A percentile compares a stretch with the other conserved stretches of the same genome.
Conservation (phyloP, 1,140 invertebrate species). For the Drosophila jambulina region DNA sequence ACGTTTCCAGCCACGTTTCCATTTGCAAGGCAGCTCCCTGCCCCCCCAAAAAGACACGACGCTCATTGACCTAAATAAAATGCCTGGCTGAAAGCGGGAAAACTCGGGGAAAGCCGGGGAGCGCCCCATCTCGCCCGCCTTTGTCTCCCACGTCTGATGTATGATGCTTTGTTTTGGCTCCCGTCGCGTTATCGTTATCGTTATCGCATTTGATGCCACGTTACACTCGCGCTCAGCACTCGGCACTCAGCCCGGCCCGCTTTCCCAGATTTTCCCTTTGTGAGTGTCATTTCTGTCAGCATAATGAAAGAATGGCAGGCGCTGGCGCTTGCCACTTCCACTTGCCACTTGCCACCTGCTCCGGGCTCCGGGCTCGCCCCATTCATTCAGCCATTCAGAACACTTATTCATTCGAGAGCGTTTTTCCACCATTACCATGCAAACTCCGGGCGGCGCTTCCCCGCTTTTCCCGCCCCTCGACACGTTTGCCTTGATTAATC, state of each 20-base stretch:
- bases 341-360: slow-evolving; percentile 37
- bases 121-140: background rate
- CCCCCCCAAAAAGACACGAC: slow-evolving; percentile 3
- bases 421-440: slow-evolving; percentile 59
- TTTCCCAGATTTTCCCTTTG: slow-evolving; percentile 22
- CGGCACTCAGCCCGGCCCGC: background rate
- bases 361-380: background rate
- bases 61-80: slow-evolving; percentile 82
- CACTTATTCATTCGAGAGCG: slow-evolving; percentile 61
- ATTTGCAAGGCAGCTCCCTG: no score
- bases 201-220: slow-evolving; percentile 69
- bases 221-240: slow-evolving; percentile 42
- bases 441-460: slow-evolving; percentile 2
- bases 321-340: slow-evolving; percentile 46
- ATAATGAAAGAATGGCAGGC: slow-evolving; percentile 59
- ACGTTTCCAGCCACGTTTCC: slow-evolving; percentile 9
- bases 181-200: slow-evolving; percentile 62
- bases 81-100: slow-evolving; percentile 40
- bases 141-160: slow-evolving; percentile 56
- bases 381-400: slow-evolving; percentile 38
- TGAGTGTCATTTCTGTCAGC: slow-evolving; percentile 69
- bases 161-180: slow-evolving; percentile 44
- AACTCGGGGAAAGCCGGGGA: background rate
- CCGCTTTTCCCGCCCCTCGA: background rate
- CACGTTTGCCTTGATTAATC: slow-evolving; percentile 75